A percentile compares a stretch with the other conserved stretches of the same genome.
Conservation (phyloP, 2,113 vertebrate genomes). For the Trematocara macrostoma region DNA sequence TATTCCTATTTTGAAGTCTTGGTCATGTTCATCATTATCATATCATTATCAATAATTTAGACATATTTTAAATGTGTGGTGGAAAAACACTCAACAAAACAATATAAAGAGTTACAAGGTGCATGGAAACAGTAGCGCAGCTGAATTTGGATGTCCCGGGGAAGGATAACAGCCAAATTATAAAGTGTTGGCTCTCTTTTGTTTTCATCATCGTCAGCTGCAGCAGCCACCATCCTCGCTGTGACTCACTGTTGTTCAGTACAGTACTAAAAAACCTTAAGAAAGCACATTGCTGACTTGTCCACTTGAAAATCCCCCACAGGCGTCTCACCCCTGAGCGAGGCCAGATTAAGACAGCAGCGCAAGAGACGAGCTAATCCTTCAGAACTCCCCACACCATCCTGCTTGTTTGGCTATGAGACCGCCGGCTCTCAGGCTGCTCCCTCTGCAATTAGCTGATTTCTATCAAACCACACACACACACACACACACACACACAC, state of each 20-base stretch:
- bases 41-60: not conserved
- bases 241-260: constrained; percentile 28
- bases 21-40: not conserved
- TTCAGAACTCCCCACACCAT: constrained; percentile 27
- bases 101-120: not conserved
- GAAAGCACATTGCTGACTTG: constrained; percentile 56
- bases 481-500: not conserved
- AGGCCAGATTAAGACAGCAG: constrained; percentile 53
- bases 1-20: not conserved
- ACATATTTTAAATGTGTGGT: not conserved
- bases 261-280: constrained; percentile 15
- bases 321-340: not conserved
- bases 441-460: constrained; percentile 50
- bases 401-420: constrained; percentile 49
- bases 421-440: constrained; percentile 9
- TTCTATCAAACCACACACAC: constrained; percentile 26
- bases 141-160: constrained; percentile 18
- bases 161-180: constrained; percentile 28
- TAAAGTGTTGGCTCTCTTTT: not conserved
- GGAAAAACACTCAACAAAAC: not conserved
- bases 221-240: not conserved
- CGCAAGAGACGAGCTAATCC: constrained; percentile 53
- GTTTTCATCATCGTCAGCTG: constrained; percentile 22
- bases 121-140: not conserved
- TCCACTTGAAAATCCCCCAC: constrained; percentile 51